Percentiles rank a stretch among this genome's conserved stretches.
phyloP scores from a whole-genome alignment of 2,888 invertebrate species.

The Drosophila limbata region DNA sequence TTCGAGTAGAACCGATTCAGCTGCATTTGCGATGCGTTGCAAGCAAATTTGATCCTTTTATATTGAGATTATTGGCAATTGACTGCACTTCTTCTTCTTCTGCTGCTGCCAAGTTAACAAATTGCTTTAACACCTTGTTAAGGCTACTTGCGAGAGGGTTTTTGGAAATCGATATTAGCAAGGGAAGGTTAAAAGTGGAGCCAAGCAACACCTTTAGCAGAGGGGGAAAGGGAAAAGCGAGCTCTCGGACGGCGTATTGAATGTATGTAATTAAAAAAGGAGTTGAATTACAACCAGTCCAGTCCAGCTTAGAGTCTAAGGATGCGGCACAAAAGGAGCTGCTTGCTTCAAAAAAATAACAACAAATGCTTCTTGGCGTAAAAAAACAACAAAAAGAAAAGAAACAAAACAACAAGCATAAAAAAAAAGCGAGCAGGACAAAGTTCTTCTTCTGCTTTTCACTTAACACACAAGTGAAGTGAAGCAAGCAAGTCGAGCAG shows the following conservation, averaged over 20 bases:
- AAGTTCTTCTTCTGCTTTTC: constrained; percentile 62
- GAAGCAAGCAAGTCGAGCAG: constrained; percentile 33
- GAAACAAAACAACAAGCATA: constrained; percentile 13
- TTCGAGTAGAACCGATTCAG: constrained; percentile 18
- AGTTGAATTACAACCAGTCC: constrained; percentile 69
- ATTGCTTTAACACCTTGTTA: constrained; percentile 78
- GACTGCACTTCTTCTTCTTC: constrained; percentile 47
- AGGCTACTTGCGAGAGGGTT: constrained; percentile 24
- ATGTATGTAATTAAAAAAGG: constrained; percentile 70
- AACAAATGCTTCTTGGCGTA: constrained; percentile 35
- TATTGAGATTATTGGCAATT: constrained; percentile 64
- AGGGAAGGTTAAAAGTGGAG: constrained; percentile 55
- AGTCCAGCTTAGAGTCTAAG: constrained; percentile 5
- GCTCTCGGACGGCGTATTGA: constrained; percentile 55
- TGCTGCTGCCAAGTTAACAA: constrained; percentile 56
- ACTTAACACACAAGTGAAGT: constrained; percentile 70
- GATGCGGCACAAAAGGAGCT: constrained; percentile 42
- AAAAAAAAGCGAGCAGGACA: constrained; percentile 34
- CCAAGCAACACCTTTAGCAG: constrained; percentile 49
- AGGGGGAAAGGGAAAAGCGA: not conserved
- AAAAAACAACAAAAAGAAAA: constrained; percentile 3
- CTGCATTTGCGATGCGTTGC: constrained; percentile 37
- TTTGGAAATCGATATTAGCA: constrained; percentile 75
- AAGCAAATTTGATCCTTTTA: constrained; percentile 63
- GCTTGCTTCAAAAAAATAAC: constrained; percentile 40